A percentile compares a stretch with the other conserved stretches of the same genome.
Evolutionary conservation across 1,140 invertebrate genomes (phyloP).

Genomic region (Temnothorax longispinosus): DNA sequence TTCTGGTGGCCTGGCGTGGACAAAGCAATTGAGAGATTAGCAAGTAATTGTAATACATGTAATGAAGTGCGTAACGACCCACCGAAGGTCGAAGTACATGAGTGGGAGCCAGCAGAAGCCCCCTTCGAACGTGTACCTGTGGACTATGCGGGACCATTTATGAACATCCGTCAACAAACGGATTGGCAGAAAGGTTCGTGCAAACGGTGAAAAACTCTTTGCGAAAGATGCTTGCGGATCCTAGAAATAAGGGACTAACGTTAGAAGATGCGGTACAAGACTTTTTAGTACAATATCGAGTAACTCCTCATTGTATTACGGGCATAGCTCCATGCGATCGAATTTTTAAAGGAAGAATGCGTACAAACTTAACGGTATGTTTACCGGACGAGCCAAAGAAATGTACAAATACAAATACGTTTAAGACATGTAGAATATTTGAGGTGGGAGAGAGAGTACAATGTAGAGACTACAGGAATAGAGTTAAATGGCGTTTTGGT

Average conservation of each 20-base stretch:
- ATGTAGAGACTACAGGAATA: background rate
- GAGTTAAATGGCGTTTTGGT: background rate
- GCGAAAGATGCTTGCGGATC: background rate
- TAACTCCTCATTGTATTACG: background rate
- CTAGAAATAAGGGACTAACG: background rate
- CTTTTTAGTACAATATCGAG: background rate
- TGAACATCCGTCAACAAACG: background rate
- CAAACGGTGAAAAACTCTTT: background rate
- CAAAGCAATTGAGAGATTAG: background rate
- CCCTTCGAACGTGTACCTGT: background rate
- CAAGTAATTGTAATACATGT: background rate
- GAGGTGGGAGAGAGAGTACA: background rate
- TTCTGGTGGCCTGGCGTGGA: background rate
- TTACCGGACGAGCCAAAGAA: background rate
- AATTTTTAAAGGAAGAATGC: background rate
- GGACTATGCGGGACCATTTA: background rate
- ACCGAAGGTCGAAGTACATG: background rate
- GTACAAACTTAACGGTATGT: background rate
- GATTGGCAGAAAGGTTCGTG: background rate
- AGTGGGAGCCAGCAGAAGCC: background rate
- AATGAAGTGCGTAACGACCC: background rate
- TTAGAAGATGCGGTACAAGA: background rate
- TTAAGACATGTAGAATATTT: background rate
- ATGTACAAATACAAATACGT: background rate
- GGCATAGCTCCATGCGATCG: background rate